phyloP scores from a whole-genome alignment of 2,888 invertebrate species.

The Erebia palarica region DNA sequence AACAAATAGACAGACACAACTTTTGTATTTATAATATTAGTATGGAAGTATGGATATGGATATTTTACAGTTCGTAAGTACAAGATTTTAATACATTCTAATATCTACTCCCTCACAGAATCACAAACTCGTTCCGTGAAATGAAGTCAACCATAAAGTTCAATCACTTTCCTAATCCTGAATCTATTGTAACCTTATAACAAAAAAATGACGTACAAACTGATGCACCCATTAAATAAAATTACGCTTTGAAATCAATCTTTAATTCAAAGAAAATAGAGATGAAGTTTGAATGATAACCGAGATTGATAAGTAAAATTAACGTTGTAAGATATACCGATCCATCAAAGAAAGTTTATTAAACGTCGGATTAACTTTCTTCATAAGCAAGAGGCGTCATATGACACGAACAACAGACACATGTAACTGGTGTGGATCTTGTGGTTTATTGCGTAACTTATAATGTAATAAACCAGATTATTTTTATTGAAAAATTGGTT shows the following conservation, averaged over 20 bases:
- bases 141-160: conserved; percentile 66
- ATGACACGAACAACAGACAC: conserved; percentile 51
- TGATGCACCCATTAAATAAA: conserved; percentile 35
- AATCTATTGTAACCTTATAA: conserved; percentile 57
- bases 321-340: conserved; percentile 49
- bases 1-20: no score
- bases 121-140: conserved; percentile 42
- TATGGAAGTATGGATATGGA: no score
- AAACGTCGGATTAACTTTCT: conserved; percentile 70
- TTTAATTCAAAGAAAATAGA: conserved; percentile 42
- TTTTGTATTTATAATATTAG: no score
- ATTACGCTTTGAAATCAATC: conserved; percentile 38
- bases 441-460: conserved; percentile 24
- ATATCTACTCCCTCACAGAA: conserved; percentile 20
- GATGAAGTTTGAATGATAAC: conserved; percentile 18
- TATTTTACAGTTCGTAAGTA: background rate
- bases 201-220: conserved; percentile 55
- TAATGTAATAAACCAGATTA: conserved; percentile 7
- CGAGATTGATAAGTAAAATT: conserved; percentile 21
- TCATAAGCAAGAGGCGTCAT: conserved; percentile 59
- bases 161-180: conserved; percentile 55
- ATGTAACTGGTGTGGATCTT: conserved; percentile 8
- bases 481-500: background rate
- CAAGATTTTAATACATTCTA: background rate
- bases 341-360: conserved; percentile 70